Evolutionary conservation across 2,797 vertebrate species (phyloP).

Genomic region (Pogoniulus pusillus): DNA sequence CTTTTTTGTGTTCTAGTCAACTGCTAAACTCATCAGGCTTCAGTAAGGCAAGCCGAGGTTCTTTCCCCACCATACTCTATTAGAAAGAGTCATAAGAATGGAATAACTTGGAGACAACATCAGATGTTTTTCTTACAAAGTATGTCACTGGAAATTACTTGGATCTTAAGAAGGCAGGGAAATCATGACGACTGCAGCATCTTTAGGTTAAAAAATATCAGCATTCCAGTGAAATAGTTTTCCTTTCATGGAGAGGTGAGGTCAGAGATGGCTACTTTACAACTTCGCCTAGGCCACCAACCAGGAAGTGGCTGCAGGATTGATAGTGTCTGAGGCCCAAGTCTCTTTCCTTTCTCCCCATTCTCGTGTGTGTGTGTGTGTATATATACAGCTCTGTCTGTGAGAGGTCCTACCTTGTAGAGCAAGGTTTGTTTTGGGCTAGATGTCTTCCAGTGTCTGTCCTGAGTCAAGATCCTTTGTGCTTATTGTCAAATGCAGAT

Average conservation of each 20-base stretch:
- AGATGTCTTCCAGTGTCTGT: not conserved
- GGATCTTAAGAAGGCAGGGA: not conserved
- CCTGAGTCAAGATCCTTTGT: not conserved
- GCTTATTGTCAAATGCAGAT: not conserved
- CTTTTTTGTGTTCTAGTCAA: not conserved
- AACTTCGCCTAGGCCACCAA: not conserved
- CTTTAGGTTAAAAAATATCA: not conserved
- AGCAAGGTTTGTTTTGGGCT: not conserved
- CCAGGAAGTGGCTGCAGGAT: not conserved
- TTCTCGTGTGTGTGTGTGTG: too few relatives aligned
- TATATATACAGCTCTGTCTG: accelerated
- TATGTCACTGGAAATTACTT: not conserved
- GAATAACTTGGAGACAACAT: not conserved
- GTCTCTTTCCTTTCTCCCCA: accelerated
- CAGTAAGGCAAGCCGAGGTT: not conserved
- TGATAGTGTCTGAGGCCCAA: not conserved
- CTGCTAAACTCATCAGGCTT: not conserved
- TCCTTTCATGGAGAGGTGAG: not conserved
- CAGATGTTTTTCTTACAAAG: not conserved
- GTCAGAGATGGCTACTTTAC: not conserved
- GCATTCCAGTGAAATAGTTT: not conserved
- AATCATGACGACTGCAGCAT: not conserved
- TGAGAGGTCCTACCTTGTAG: not conserved
- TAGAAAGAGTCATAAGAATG: not conserved
- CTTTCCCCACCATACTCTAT: accelerated